Conservation (phyloP, 1,140 invertebrate species). For the Papilio polytes region DNA sequence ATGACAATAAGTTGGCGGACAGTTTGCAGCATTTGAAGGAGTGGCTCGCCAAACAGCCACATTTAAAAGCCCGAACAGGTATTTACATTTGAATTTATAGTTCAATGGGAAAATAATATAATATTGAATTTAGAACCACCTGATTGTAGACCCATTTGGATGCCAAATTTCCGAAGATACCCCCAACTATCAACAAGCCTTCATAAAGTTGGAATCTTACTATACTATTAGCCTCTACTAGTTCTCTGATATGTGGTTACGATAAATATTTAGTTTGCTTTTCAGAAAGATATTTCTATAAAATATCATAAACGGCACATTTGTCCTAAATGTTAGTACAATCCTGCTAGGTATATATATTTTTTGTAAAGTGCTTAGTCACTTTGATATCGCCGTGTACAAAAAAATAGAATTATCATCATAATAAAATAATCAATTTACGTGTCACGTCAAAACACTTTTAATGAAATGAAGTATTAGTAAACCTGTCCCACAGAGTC, state of each 20-base stretch:
- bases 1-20: conserved; percentile 78
- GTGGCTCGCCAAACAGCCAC: conserved; percentile 86
- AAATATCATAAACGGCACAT: too few species aligned
- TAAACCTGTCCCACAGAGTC: too few species aligned
- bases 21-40: conserved; percentile 84
- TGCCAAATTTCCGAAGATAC: not conserved
- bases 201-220: too few species aligned
- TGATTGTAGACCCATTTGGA: not conserved
- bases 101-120: not conserved
- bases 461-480: not conserved
- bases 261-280: not conserved
- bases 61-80: conserved; percentile 80
- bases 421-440: not conserved
- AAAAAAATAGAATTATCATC: not conserved
- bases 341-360: too few species aligned
- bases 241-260: too few species aligned
- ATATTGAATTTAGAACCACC: not conserved
- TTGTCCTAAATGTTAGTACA: too few species aligned
- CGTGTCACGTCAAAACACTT: not conserved
- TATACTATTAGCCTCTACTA: too few species aligned
- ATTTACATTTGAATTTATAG: conserved; percentile 16
- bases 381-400: not conserved
- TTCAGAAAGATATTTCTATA: too few species aligned
- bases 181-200: not conserved
- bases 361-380: too few species aligned